A percentile compares a stretch with the other conserved stretches of the same genome.
These are phyloP conservation scores for Saxidomus purpurata DNA, from an alignment of 1,140 invertebrate species.

Conservation along the genomic window DNA sequence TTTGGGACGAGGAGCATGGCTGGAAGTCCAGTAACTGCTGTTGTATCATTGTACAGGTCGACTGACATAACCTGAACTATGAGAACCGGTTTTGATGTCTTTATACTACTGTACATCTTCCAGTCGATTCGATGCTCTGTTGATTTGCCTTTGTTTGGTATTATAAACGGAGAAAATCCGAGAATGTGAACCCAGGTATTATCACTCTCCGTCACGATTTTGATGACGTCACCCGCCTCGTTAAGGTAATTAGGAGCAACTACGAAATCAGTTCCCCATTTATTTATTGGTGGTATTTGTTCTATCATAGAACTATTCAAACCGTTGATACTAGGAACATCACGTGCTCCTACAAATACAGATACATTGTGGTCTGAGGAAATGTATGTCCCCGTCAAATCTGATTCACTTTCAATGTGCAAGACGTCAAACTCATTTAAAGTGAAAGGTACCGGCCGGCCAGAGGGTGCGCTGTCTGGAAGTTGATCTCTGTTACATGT, in stretches of 20 bases:
- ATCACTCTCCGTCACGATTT: slow-evolving; percentile 14
- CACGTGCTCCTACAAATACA: slow-evolving; percentile 46
- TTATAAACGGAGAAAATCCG: slow-evolving; percentile 50
- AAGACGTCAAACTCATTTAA: slow-evolving; percentile 55
- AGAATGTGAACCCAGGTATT: slow-evolving; percentile 35
- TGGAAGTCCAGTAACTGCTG: slow-evolving; percentile 19
- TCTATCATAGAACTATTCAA: background rate
- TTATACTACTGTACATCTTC: background rate
- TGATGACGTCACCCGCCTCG: slow-evolving; percentile 38
- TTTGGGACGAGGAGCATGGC: slow-evolving; percentile 28
- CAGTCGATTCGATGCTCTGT: slow-evolving; percentile 40
- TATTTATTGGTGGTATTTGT: slow-evolving; percentile 53
- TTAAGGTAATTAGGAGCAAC: slow-evolving; percentile 17
- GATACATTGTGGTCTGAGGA: slow-evolving; percentile 21
- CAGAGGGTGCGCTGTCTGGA: background rate
- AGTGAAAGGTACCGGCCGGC: background rate
- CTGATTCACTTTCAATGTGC: slow-evolving; percentile 22
- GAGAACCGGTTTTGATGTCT: slow-evolving; percentile 17
- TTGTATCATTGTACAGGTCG: slow-evolving; percentile 46
- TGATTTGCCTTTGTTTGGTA: background rate
- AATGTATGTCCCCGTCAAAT: slow-evolving; percentile 44
- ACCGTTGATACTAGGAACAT: background rate
- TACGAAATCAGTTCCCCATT: slow-evolving; percentile 49
- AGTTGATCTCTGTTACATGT: background rate
- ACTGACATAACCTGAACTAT: slow-evolving; percentile 51